These are phyloP conservation scores for Cepaea hortensis DNA, from an alignment of 2,888 invertebrate genomes.

Conservation along the genomic window DNA sequence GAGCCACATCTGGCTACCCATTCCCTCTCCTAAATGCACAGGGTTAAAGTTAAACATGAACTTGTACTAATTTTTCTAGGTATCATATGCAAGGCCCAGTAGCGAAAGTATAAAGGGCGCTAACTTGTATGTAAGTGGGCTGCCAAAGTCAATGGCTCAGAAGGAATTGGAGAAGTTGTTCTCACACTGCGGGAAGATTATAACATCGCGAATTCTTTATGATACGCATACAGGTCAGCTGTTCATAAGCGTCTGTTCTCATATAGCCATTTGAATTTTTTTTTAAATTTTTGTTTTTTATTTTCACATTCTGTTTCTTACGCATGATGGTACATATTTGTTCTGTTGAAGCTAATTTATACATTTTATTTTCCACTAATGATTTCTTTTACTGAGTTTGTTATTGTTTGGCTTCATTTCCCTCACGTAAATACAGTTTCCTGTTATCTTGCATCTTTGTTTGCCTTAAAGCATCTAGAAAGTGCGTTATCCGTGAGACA, in stretches of 20 bases:
- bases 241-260: slow-evolving; percentile 44
- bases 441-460: not conserved
- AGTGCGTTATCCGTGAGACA: too few relatives aligned
- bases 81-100: slow-evolving; percentile 77
- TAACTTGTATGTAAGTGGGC: slow-evolving; percentile 77
- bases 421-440: not conserved
- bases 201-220: slow-evolving; percentile 77
- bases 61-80: slow-evolving; percentile 70
- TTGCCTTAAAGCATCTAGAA: not conserved
- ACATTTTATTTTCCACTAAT: not conserved
- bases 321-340: slow-evolving; percentile 47
- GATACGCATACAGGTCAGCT: slow-evolving; percentile 76
- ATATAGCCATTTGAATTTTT: slow-evolving; percentile 42
- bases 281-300: slow-evolving; percentile 13
- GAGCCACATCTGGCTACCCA: too few relatives aligned
- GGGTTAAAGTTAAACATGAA: slow-evolving; percentile 43
- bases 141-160: slow-evolving; percentile 76
- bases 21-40: slow-evolving; percentile 1
- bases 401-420: not conserved
- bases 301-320: slow-evolving; percentile 30
- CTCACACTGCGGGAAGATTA: slow-evolving; percentile 76
- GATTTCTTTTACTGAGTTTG: too few relatives aligned
- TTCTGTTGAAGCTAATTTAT: slow-evolving; percentile 24
- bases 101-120: slow-evolving; percentile 77
- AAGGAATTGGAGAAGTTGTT: slow-evolving; percentile 76